Base-by-base conservation (phyloP, 2,113 vertebrate species). In the Anhinga rufa region DNA sequence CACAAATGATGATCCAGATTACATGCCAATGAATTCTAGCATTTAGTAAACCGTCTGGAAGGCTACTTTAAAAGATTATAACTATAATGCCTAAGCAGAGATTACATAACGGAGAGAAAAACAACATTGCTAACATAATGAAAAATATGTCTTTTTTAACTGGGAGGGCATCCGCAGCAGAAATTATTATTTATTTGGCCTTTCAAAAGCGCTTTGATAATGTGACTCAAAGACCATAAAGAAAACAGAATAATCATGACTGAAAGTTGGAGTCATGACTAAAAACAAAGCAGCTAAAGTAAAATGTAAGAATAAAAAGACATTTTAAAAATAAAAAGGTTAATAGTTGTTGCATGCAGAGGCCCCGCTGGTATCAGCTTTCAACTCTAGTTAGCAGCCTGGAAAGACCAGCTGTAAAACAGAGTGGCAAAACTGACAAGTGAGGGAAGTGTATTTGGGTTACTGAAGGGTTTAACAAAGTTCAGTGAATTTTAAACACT, bases 51-150 rank as follows among this genome's bases (percentile, higher is more conserved):
- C 42, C 0, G 19, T 24, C 74, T 87, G 77, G 31, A 93, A 90
- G 86, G 74, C 82, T 90, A 92, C 82, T 91, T 90, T 80, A 86
- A 94, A 88, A 94, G 81, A 92, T 70, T 79, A 10, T 87, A 88
- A 89, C 54, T 91, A 80, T 38, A 91, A 95, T 80, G 66, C 60
- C 74, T 55, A 83, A 83, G 42, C 38, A 87, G 48, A 51, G 91
- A 80, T 92, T 93, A 85, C 68, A 80, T 87, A 95, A 92, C 6
- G 25, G 32, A 86, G 71, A 89, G 42, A 52, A 91, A 95, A 93
- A 12, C 29, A 90, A 32, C 62, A 61, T 2, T 72, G 89, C 57
- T 85, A 92, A 76, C 25, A 40, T 49, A 79, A 86, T 21, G 18
- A 96, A 94, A 95, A 92, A 84, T 52, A n/a, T 0, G 2, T 46